Evolutionary conservation across 2,797 vertebrate genomes (phyloP).

Genomic region (Emydoidea blandingii): DNA sequence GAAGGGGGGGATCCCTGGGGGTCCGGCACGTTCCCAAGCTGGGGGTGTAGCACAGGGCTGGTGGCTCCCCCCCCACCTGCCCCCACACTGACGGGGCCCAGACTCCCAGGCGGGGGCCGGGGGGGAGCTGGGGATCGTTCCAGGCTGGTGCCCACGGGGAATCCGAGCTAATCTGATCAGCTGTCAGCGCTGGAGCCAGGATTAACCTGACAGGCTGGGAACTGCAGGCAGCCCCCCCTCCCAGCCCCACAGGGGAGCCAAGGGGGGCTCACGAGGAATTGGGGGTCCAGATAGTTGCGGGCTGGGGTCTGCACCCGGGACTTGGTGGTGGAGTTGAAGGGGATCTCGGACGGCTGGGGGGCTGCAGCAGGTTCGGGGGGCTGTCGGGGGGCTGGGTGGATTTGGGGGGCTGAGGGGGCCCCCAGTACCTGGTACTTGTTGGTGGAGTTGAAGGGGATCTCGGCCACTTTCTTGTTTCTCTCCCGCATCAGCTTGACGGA

Average conservation of each 20-base stretch:
- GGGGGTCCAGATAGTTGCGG: background rate
- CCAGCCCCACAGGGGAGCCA: background rate
- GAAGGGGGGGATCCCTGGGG: too few species aligned
- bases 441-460: slow-evolving; percentile 96
- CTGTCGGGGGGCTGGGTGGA: background rate
- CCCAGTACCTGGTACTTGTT: slow-evolving; percentile 93
- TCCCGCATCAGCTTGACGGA: slow-evolving; percentile 89
- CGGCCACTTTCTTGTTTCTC: slow-evolving; percentile 92
- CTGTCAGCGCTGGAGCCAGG: background rate
- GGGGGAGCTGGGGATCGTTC: background rate
- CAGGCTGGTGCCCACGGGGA: background rate
- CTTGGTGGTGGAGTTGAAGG: background rate
- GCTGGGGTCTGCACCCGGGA: too few species aligned
- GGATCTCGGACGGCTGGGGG: background rate
- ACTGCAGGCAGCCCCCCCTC: background rate
- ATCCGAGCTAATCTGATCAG: background rate
- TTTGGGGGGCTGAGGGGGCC: background rate
- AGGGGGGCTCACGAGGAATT: background rate
- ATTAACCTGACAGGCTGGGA: background rate
- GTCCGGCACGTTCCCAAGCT: background rate
- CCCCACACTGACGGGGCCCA: background rate
- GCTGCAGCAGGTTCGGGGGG: background rate
- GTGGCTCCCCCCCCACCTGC: background rate
- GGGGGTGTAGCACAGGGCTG: background rate
- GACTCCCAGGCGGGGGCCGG: too few species aligned